Evolutionary conservation across 2,888 invertebrate genomes (phyloP).

Genomic region (Leptura quadrifasciata): DNA sequence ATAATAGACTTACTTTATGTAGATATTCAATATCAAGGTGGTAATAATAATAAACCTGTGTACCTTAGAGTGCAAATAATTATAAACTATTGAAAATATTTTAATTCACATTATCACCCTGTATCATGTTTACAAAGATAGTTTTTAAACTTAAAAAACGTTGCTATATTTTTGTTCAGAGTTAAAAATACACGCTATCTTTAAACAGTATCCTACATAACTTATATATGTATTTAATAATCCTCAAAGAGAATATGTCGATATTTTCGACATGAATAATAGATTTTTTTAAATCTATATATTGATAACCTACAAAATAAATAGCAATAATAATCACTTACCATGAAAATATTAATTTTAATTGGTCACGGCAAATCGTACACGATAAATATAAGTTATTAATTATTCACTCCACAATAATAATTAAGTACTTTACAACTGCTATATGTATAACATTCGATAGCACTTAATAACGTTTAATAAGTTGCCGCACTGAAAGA

Average conservation of each 20-base stretch:
- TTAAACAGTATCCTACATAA: neutral
- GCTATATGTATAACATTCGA: conserved; percentile 18
- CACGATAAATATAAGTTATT: conserved; percentile 13
- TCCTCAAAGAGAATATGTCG: neutral
- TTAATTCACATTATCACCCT: neutral
- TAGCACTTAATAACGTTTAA: conserved; percentile 12
- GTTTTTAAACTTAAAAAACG: neutral
- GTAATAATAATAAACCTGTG: too few species aligned
- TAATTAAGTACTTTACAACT: conserved; percentile 5
- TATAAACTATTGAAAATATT: neutral
- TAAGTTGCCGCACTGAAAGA: conserved; percentile 4
- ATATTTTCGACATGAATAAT: neutral
- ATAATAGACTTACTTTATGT: too few species aligned
- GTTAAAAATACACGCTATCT: neutral
- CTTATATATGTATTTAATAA: neutral
- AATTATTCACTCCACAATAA: conserved; percentile 5
- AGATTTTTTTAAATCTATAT: neutral
- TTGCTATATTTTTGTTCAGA: neutral
- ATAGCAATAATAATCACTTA: conserved; percentile 15
- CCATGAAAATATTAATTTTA: conserved; percentile 17
- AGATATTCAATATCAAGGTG: too few species aligned
- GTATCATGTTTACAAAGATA: neutral
- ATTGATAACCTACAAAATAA: neutral
- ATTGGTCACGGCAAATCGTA: neutral
- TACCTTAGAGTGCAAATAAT: too few species aligned